phyloP scores from a whole-genome alignment of 2,797 vertebrate genomes.

The Urophycis tenuis region DNA sequence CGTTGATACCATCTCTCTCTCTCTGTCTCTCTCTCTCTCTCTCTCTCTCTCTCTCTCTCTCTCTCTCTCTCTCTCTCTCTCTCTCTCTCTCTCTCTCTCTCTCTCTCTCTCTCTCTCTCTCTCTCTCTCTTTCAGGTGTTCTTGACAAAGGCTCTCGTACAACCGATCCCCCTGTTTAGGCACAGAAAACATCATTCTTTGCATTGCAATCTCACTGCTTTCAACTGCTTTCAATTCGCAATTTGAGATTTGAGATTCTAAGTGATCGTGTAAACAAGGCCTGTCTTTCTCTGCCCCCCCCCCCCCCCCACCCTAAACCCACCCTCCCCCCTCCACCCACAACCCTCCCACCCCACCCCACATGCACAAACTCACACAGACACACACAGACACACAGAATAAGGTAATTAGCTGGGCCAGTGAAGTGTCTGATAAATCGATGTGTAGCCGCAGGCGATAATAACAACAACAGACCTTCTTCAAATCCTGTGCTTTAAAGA shows the following conservation, averaged over 20 bases:
- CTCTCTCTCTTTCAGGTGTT: too few species aligned
- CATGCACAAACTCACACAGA: not conserved
- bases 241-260: not conserved
- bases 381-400: conserved; percentile 28
- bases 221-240: not conserved
- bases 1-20: not conserved
- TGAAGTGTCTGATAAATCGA: conserved; percentile 57
- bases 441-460: conserved; percentile 57
- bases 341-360: too few species aligned
- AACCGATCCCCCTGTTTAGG: not conserved
- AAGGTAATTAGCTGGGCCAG: conserved; percentile 59
- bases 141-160: not conserved
- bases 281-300: not conserved
- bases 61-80: too few species aligned
- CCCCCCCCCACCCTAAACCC: not conserved
- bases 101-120: too few species aligned
- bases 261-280: not conserved
- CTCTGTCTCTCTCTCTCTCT: too few species aligned
- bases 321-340: too few species aligned
- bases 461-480: conserved; percentile 55
- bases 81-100: too few species aligned
- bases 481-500: conserved; percentile 56
- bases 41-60: too few species aligned
- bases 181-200: not conserved
- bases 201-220: not conserved